phyloP scores from a whole-genome alignment of 2,888 invertebrate species.

The Cryptocephalus moraei region DNA sequence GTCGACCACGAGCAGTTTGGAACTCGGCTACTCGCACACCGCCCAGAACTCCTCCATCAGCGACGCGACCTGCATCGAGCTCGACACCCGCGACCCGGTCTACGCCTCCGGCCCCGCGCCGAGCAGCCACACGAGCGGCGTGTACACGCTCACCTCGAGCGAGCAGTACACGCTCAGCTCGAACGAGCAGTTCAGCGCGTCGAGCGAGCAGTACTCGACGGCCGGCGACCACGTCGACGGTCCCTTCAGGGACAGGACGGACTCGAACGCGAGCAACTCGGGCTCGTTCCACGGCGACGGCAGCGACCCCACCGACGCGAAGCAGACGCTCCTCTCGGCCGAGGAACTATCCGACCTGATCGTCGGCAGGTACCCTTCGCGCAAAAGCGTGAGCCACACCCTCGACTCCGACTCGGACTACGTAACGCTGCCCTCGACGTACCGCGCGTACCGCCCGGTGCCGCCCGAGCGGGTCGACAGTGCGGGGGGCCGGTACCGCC shows the following conservation, averaged over 20 bases:
- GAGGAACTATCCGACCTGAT: constrained; percentile 77
- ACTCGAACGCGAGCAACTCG: constrained; percentile 69
- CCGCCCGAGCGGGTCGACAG: constrained; percentile 63
- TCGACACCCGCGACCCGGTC: constrained; percentile 44
- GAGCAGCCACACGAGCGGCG: constrained; percentile 77
- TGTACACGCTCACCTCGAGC: constrained; percentile 70
- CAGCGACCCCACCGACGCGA: constrained; percentile 76
- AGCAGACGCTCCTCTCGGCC: constrained; percentile 66
- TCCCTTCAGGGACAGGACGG: constrained; percentile 55
- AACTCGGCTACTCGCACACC: constrained; percentile 76
- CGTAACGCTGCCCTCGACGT: constrained; percentile 57
- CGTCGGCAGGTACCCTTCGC: constrained; percentile 68
- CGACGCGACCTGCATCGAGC: constrained; percentile 59
- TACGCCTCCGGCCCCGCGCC: constrained; percentile 52
- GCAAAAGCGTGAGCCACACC: constrained; percentile 73
- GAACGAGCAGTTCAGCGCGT: constrained; percentile 29
- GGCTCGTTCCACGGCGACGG: constrained; percentile 75
- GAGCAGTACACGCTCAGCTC: constrained; percentile 37
- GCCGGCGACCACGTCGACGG: constrained; percentile 38
- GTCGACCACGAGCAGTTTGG: constrained; percentile 72
- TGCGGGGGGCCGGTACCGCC: constrained; percentile 37
- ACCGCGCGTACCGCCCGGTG: constrained; percentile 47
- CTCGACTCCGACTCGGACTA: constrained; percentile 86
- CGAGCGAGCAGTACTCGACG: constrained; percentile 25
- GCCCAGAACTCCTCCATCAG: constrained; percentile 75